These are phyloP conservation scores for Micropoecilia bifurca DNA, from an alignment of 2,797 vertebrate genomes.

Conservation along the genomic window DNA sequence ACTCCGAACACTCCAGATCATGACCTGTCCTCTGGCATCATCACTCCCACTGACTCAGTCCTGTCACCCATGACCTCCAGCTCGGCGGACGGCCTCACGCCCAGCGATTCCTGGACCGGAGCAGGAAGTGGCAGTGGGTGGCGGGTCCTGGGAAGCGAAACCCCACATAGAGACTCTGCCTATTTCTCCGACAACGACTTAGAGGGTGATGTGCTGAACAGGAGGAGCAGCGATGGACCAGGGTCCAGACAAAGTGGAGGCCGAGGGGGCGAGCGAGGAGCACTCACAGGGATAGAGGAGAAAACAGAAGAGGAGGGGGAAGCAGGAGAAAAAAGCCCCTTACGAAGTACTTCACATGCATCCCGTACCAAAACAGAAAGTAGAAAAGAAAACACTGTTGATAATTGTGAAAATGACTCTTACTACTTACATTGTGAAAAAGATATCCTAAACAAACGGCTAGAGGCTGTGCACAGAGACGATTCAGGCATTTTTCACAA, in stretches of 20 bases:
- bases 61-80: conserved; percentile 83
- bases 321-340: conserved; percentile 57
- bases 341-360: conserved; percentile 43
- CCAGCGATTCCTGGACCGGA: conserved; percentile 83
- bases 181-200: conserved; percentile 90
- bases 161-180: conserved; percentile 87
- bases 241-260: conserved; percentile 70
- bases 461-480: conserved; percentile 61
- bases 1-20: conserved; percentile 74
- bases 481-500: conserved; percentile 68
- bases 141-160: conserved; percentile 86
- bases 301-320: conserved; percentile 81
- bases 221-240: conserved; percentile 76
- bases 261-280: conserved; percentile 77
- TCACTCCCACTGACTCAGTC: conserved; percentile 81
- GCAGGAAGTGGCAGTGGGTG: conserved; percentile 72
- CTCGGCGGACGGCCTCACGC: conserved; percentile 86
- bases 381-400: conserved; percentile 23
- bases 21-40: conserved; percentile 75
- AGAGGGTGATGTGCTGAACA: conserved; percentile 79
- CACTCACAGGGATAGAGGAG: conserved; percentile 83
- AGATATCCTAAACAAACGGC: conserved; percentile 51
- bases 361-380: conserved; percentile 34
- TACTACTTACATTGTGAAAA: conserved; percentile 39
- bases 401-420: conserved; percentile 46